These are phyloP conservation scores for Pelodiscus sinensis DNA, from an alignment of 2,113 vertebrate genomes.

Conservation along the genomic window DNA sequence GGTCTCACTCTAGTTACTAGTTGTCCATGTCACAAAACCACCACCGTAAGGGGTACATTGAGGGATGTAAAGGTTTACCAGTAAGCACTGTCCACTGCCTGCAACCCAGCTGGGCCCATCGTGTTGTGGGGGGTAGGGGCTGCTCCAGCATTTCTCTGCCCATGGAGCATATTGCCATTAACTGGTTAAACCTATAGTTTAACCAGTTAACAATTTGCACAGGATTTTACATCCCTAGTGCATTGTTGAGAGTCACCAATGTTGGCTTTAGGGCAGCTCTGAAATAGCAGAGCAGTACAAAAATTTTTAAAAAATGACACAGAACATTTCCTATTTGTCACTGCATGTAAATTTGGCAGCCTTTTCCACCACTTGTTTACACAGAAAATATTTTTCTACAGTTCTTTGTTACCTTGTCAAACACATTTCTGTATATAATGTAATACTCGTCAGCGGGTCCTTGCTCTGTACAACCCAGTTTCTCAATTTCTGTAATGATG, in stretches of 20 bases:
- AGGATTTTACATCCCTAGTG: too few relatives aligned
- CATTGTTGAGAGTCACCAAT: not conserved
- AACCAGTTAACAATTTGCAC: too few relatives aligned
- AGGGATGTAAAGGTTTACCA: too few relatives aligned
- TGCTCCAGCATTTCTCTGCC: too few relatives aligned
- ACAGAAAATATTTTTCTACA: not conserved
- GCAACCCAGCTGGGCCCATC: too few relatives aligned
- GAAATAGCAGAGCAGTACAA: not conserved
- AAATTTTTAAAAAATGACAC: not conserved
- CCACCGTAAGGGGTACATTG: not conserved
- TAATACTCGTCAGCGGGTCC: conserved; percentile 72
- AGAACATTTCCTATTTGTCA: not conserved
- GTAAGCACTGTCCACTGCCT: too few relatives aligned
- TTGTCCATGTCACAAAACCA: not conserved
- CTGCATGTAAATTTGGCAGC: not conserved
- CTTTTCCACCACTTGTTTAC: not conserved
- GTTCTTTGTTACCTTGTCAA: conserved; percentile 74
- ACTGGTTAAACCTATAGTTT: too few relatives aligned
- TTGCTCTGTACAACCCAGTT: conserved; percentile 52
- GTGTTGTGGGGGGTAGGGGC: too few relatives aligned
- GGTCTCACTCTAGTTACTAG: not conserved
- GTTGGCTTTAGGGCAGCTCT: not conserved
- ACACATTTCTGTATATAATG: conserved; percentile 70
- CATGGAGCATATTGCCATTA: too few relatives aligned
- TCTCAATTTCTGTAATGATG: conserved; percentile 71